Evolutionary conservation across 2,888 invertebrate species (phyloP).

Genomic region (Aphodius sticticus): DNA sequence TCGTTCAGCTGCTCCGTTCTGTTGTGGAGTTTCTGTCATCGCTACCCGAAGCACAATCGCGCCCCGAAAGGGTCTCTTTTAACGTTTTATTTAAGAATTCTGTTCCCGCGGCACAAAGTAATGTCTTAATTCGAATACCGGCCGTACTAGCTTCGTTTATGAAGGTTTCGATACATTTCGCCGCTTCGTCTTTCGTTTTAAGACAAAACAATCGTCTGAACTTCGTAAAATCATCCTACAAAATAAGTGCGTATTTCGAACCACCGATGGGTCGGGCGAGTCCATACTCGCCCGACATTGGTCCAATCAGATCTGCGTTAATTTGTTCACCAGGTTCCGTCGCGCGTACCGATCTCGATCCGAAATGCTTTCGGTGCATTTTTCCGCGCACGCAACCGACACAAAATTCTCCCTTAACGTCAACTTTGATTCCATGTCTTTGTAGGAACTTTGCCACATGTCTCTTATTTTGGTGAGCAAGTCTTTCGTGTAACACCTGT

Average conservation of each 20-base stretch:
- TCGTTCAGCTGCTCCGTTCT: slow-evolving; percentile 54
- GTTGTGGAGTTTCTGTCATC: slow-evolving; percentile 51
- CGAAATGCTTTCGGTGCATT: not conserved
- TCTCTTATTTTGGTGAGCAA: slow-evolving; percentile 5
- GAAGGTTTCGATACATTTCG: not conserved
- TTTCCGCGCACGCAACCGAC: not conserved
- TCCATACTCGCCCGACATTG: not conserved
- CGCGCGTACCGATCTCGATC: not conserved
- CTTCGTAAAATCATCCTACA: not conserved
- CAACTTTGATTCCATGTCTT: slow-evolving; percentile 4
- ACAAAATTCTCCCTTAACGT: not conserved
- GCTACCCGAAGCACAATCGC: slow-evolving; percentile 49
- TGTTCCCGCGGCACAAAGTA: not conserved
- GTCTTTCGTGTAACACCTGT: not conserved
- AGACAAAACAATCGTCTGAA: not conserved
- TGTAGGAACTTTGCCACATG: not conserved
- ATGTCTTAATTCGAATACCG: not conserved
- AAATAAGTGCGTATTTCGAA: not conserved
- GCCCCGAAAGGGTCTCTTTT: not conserved
- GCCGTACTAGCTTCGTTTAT: not conserved
- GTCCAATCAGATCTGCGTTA: not conserved
- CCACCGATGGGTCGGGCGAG: too few relatives aligned
- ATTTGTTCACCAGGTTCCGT: not conserved
- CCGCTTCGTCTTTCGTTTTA: not conserved
- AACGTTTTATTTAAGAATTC: not conserved